These are phyloP conservation scores for Numenius phaeopus DNA, from an alignment of 2,797 vertebrate genomes.

Conservation along the genomic window DNA sequence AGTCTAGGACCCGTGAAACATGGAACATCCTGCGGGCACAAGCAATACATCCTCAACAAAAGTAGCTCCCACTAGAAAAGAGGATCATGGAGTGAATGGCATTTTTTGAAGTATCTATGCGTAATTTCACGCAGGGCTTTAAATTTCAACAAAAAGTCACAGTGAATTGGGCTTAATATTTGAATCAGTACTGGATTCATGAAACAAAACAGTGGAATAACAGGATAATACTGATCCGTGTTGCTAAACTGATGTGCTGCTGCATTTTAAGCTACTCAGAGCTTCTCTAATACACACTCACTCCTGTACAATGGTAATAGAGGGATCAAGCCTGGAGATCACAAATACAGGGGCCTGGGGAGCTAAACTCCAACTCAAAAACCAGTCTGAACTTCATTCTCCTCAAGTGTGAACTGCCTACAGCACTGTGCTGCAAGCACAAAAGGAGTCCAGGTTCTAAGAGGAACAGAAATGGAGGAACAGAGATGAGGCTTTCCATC, in stretches of 20 bases:
- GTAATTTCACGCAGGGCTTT: neutral
- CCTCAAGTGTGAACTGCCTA: neutral
- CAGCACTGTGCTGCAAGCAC: neutral
- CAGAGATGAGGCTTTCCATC: neutral
- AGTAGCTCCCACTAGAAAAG: neutral
- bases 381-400: neutral
- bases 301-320: neutral
- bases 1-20: neutral
- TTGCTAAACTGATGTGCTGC: neutral
- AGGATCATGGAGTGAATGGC: neutral
- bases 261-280: neutral
- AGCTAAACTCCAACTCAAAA: slow-evolving; percentile 3
- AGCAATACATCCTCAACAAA: slow-evolving; percentile 16
- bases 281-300: neutral
- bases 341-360: neutral
- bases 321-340: neutral
- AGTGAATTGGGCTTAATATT: neutral
- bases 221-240: neutral
- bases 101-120: neutral
- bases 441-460: neutral
- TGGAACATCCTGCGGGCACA: neutral
- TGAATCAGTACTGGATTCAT: neutral
- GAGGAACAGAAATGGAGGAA: neutral
- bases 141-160: neutral
- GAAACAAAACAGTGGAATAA: neutral